These are phyloP conservation scores for Campoplex nolae DNA, from an alignment of 2,888 invertebrate genomes.

Conservation along the genomic window DNA sequence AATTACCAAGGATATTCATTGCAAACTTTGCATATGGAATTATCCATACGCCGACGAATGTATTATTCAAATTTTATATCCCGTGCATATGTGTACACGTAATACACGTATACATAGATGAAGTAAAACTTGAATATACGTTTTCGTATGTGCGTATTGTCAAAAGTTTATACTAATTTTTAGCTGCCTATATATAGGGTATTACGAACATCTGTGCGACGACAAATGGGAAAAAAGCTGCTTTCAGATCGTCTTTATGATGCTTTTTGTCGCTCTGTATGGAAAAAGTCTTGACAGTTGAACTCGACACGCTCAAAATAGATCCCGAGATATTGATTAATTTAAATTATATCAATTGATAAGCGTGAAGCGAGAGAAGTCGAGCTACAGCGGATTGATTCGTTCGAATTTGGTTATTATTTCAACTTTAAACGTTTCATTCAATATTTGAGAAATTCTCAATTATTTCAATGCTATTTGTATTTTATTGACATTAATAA, in stretches of 20 bases:
- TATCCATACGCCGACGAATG: conserved; percentile 43
- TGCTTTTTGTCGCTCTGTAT: not conserved
- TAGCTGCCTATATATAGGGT: not conserved
- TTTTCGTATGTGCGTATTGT: not conserved
- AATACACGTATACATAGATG: not conserved
- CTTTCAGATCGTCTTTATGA: not conserved
- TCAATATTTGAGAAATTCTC: too few species aligned
- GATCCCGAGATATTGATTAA: not conserved
- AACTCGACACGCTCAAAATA: not conserved
- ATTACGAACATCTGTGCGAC: not conserved
- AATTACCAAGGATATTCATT: conserved; percentile 63
- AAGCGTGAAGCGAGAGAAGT: too few species aligned
- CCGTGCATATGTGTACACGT: not conserved
- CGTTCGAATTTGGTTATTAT: too few species aligned
- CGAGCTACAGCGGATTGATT: too few species aligned
- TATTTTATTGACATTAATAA: too few species aligned
- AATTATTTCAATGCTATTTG: too few species aligned
- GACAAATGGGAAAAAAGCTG: too few species aligned
- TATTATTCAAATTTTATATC: conserved; percentile 33
- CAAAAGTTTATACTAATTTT: too few species aligned
- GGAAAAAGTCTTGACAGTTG: not conserved
- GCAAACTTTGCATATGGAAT: conserved; percentile 50
- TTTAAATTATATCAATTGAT: too few species aligned
- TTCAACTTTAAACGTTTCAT: too few species aligned
- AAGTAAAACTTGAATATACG: not conserved